Conservation (phyloP, 2,797 vertebrate genomes). For the Macroramphosus scolopax region DNA sequence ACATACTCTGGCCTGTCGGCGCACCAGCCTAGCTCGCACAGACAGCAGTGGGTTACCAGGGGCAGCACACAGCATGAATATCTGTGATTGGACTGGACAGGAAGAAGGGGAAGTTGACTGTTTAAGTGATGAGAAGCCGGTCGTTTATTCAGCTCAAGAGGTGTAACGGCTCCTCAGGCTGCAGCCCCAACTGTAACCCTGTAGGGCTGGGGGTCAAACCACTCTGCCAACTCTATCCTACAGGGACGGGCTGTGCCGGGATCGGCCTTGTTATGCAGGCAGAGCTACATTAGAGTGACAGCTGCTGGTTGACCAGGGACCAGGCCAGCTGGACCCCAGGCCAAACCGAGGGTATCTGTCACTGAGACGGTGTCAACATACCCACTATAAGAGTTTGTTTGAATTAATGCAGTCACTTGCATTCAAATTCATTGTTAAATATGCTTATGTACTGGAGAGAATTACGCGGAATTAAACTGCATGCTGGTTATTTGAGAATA, state of each 20-base stretch:
- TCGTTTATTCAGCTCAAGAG: slow-evolving; percentile 62
- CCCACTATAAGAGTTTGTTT: slow-evolving; percentile 42
- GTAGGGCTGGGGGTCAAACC: slow-evolving; percentile 39
- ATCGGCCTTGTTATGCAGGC: slow-evolving; percentile 28
- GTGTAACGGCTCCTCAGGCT: slow-evolving; percentile 43
- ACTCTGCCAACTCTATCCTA: slow-evolving; percentile 50
- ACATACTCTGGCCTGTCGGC: slow-evolving; percentile 45
- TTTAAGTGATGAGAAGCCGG: slow-evolving; percentile 59
- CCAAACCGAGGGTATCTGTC: slow-evolving; percentile 53
- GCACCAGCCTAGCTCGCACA: slow-evolving; percentile 39
- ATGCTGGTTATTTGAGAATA: slow-evolving; percentile 45
- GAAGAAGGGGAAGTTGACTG: slow-evolving; percentile 45
- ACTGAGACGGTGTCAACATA: slow-evolving; percentile 57
- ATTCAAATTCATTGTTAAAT: slow-evolving; percentile 47
- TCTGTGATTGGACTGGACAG: slow-evolving; percentile 65
- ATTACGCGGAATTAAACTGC: slow-evolving; percentile 43
- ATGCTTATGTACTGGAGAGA: slow-evolving; percentile 52
- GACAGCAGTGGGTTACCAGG: slow-evolving; percentile 49
- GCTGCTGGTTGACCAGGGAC: slow-evolving; percentile 60
- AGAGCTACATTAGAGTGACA: slow-evolving; percentile 66
- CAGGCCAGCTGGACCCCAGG: slow-evolving; percentile 49
- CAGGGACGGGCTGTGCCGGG: slow-evolving; percentile 48
- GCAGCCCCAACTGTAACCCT: slow-evolving; percentile 33
- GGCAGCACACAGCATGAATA: slow-evolving; percentile 56
- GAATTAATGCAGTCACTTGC: slow-evolving; percentile 53